Percentiles rank a stretch among this genome's conserved stretches.
Conservation (phyloP, 2,113 vertebrate species). For the Myiopsitta monachus region DNA sequence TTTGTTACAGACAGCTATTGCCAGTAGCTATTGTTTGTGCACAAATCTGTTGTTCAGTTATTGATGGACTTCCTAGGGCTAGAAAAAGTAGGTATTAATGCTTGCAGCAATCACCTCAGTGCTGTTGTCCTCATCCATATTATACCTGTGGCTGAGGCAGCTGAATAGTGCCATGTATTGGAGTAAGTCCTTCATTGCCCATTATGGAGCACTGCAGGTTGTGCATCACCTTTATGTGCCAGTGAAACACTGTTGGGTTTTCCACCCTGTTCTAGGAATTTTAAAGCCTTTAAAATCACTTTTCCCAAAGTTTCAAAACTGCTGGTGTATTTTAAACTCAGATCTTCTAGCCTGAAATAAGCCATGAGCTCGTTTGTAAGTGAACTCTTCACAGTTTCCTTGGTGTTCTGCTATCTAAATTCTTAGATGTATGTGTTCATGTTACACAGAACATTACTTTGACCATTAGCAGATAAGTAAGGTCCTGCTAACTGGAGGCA, state of each 20-base stretch:
- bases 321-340: neutral
- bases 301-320: neutral
- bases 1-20: fast-evolving
- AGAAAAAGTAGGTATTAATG: neutral
- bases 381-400: neutral
- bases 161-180: neutral
- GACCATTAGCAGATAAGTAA: neutral
- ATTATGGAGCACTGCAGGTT: neutral
- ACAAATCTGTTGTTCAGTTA: neutral
- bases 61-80: neutral
- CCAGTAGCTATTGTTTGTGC: neutral
- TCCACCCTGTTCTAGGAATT: neutral
- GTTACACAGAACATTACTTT: neutral
- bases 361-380: neutral
- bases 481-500: neutral
- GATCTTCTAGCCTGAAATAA: neutral
- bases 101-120: neutral
- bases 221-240: neutral
- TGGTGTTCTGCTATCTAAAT: neutral
- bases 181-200: neutral
- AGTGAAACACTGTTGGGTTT: neutral
- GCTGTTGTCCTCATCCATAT: neutral
- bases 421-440: neutral
- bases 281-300: neutral
- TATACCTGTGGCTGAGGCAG: neutral